These are phyloP conservation scores for Xiphydria camelus DNA, from an alignment of 2,888 invertebrate species.

Conservation along the genomic window DNA sequence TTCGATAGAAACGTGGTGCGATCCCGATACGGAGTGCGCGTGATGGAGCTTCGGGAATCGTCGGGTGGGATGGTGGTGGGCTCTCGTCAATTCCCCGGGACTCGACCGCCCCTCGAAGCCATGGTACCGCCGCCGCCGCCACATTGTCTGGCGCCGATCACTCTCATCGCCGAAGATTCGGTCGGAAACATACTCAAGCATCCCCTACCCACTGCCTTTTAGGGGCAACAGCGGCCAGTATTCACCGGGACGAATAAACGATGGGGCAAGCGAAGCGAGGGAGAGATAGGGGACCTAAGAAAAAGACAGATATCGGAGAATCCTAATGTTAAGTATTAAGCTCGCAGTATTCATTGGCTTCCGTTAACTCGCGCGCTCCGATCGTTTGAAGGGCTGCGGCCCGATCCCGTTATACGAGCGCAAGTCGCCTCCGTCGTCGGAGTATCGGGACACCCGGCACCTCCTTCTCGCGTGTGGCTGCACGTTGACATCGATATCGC, in stretches of 20 bases:
- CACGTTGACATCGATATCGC: background rate
- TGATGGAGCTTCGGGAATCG: constrained; percentile 52
- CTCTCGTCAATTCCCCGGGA: constrained; percentile 49
- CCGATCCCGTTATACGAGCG: too few species aligned
- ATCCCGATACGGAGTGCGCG: constrained; percentile 50
- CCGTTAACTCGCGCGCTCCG: too few species aligned
- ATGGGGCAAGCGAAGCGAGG: too few species aligned
- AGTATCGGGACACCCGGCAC: too few species aligned
- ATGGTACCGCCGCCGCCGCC: constrained; percentile 49
- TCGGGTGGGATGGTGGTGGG: constrained; percentile 51
- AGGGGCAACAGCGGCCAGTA: constrained; percentile 40
- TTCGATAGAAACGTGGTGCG: constrained; percentile 47
- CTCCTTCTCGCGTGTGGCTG: background rate
- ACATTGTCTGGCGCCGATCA: constrained; percentile 52
- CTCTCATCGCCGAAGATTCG: constrained; percentile 70
- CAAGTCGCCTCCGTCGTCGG: too few species aligned
- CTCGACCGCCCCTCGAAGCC: constrained; percentile 49
- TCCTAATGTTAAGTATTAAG: too few species aligned
- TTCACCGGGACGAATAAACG: too few species aligned
- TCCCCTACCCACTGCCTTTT: constrained; percentile 62
- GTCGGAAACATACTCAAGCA: constrained; percentile 70
- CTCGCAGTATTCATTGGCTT: too few species aligned
- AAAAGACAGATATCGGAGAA: too few species aligned
- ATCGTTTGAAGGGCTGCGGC: too few species aligned
- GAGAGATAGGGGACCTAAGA: too few species aligned